Percentiles rank a stretch among this genome's conserved stretches.
phyloP scores from a whole-genome alignment of 2,888 invertebrate species.

The Hirtodrosophila histrioides region DNA sequence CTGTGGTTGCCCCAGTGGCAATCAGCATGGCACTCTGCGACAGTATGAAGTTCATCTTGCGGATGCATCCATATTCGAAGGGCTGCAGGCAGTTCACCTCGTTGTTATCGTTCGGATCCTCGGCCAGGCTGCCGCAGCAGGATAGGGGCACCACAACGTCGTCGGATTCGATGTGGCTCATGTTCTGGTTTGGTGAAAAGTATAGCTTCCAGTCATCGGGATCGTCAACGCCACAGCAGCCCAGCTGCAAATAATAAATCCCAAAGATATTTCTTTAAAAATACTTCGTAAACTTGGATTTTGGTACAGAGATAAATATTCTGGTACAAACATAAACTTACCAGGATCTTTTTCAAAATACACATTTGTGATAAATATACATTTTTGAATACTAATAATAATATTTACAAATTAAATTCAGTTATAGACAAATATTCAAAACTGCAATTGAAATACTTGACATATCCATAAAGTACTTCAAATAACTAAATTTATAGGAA shows the following conservation, averaged over 20 bases:
- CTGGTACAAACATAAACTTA: too few species aligned
- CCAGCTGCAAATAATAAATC: slow-evolving; percentile 85
- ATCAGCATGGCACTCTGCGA: slow-evolving; percentile 89
- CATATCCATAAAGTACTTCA: too few species aligned
- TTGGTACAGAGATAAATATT: too few species aligned
- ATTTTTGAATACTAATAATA: too few species aligned
- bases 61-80: slow-evolving; percentile 86
- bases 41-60: slow-evolving; percentile 87
- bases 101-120: slow-evolving; percentile 17
- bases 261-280: too few species aligned
- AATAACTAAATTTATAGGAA: too few species aligned
- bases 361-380: too few species aligned
- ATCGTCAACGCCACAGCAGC: slow-evolving; percentile 88
- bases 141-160: slow-evolving; percentile 86
- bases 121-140: slow-evolving; percentile 85
- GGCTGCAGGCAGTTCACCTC: slow-evolving; percentile 71
- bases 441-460: too few species aligned
- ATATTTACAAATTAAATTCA: too few species aligned
- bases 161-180: slow-evolving; percentile 50
- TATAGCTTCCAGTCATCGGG: slow-evolving; percentile 87
- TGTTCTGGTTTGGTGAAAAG: slow-evolving; percentile 50
- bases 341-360: too few species aligned
- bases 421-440: too few species aligned
- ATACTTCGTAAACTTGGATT: too few species aligned
- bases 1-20: slow-evolving; percentile 91